Evolutionary conservation across 2,797 vertebrate genomes (phyloP).

Genomic region (Scolopax bukidnonensis): DNA sequence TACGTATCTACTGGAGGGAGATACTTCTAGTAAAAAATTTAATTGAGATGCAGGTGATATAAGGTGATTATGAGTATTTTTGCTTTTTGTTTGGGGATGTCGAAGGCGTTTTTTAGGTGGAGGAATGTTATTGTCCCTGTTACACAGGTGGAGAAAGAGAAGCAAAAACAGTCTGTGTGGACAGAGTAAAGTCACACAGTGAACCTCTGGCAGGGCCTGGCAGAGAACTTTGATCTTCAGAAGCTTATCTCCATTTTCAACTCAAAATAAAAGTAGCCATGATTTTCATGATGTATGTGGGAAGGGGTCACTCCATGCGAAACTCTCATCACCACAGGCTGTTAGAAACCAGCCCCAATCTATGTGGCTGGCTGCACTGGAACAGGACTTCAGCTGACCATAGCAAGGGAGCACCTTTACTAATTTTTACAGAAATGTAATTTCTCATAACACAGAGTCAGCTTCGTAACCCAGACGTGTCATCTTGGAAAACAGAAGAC

Average conservation of each 20-base stretch:
- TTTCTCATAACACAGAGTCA: background rate
- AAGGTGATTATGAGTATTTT: background rate
- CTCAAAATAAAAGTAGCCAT: background rate
- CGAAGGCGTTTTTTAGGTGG: background rate
- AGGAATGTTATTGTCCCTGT: fast-evolving
- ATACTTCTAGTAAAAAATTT: background rate
- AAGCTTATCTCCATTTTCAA: background rate
- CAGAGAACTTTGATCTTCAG: background rate
- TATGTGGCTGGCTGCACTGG: fast-evolving
- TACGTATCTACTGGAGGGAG: background rate
- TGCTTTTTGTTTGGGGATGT: background rate
- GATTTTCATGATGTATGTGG: background rate
- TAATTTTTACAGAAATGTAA: background rate
- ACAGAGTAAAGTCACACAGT: background rate
- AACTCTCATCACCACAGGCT: background rate
- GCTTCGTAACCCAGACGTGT: background rate
- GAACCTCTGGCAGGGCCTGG: background rate
- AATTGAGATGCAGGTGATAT: too few relatives aligned
- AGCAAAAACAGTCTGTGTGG: background rate
- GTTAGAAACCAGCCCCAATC: background rate
- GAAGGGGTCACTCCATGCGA: background rate
- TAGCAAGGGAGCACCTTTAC: background rate
- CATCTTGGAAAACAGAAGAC: background rate
- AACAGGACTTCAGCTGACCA: background rate
- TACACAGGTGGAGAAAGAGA: background rate